Percentiles rank a stretch among this genome's conserved stretches.
These are phyloP conservation scores for Haplochromis vanheusdeni DNA, from an alignment of 2,113 vertebrate genomes.

Conservation along the genomic window DNA sequence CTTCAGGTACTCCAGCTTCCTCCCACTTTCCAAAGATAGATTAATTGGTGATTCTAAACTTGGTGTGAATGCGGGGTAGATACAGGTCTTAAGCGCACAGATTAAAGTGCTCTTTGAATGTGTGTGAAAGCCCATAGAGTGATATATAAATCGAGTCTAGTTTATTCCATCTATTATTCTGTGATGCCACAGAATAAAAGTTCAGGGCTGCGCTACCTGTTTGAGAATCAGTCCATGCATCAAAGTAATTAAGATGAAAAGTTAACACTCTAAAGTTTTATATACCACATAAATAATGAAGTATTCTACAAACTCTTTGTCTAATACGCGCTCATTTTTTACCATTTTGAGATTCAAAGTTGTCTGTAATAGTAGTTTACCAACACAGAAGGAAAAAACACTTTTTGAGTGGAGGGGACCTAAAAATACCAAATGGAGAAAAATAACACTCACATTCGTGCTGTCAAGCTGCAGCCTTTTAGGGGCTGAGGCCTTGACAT, in stretches of 20 bases:
- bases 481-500: constrained; percentile 23
- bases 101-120: neutral
- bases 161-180: neutral
- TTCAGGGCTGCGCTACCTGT: neutral
- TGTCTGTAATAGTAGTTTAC: neutral
- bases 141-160: neutral
- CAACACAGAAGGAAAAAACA: neutral
- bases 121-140: neutral
- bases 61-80: neutral
- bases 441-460: constrained; percentile 21
- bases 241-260: neutral
- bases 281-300: neutral
- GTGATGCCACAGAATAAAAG: neutral
- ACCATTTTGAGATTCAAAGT: neutral
- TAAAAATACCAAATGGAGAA: neutral
- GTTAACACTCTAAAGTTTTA: neutral
- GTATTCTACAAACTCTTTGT: neutral
- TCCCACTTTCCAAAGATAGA: neutral
- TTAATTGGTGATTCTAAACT: neutral
- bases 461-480: constrained; percentile 38
- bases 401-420: neutral
- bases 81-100: neutral
- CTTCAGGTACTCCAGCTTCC: neutral
- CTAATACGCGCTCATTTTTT: neutral
- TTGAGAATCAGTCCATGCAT: neutral